These are phyloP conservation scores for Carcina quercana DNA, from an alignment of 2,888 invertebrate species.

Conservation along the genomic window DNA sequence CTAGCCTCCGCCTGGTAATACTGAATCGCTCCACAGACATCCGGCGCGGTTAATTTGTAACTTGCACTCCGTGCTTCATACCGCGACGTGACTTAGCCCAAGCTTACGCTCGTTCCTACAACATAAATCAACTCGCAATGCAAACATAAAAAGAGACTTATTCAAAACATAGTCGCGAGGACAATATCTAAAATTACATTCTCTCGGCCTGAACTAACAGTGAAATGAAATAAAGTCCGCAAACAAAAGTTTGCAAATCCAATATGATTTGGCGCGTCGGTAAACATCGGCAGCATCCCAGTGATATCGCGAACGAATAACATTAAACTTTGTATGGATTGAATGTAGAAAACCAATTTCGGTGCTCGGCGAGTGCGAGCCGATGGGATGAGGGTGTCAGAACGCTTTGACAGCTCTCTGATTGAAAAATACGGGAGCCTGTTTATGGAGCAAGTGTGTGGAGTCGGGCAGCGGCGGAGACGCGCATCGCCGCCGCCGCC, in stretches of 20 bases:
- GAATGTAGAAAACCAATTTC: constrained; percentile 76
- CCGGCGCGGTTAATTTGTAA: constrained; percentile 61
- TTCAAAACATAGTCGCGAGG: constrained; percentile 41
- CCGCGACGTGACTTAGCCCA: background rate
- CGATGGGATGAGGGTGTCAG: constrained; percentile 76
- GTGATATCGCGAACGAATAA: constrained; percentile 75
- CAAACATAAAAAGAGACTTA: constrained; percentile 28
- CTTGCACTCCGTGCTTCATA: constrained; percentile 28
- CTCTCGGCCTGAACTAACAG: constrained; percentile 68
- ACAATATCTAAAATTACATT: constrained; percentile 68
- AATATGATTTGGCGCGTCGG: constrained; percentile 75
- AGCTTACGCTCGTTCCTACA: background rate
- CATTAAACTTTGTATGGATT: constrained; percentile 76
- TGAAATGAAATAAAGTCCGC: constrained; percentile 72
- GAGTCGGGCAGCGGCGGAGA: constrained; percentile 11
- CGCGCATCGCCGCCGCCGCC: background rate
- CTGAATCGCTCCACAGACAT: constrained; percentile 41
- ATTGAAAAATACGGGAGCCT: constrained; percentile 78
- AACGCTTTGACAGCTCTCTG: constrained; percentile 77
- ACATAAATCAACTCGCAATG: constrained; percentile 18
- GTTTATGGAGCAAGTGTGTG: constrained; percentile 69
- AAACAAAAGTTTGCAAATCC: constrained; percentile 75
- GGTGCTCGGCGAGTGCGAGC: constrained; percentile 74
- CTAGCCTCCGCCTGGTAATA: constrained; percentile 38
- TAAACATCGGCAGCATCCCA: constrained; percentile 74